Base-by-base conservation (phyloP, 2,113 vertebrate species). In the Sylvia atricapilla region DNA sequence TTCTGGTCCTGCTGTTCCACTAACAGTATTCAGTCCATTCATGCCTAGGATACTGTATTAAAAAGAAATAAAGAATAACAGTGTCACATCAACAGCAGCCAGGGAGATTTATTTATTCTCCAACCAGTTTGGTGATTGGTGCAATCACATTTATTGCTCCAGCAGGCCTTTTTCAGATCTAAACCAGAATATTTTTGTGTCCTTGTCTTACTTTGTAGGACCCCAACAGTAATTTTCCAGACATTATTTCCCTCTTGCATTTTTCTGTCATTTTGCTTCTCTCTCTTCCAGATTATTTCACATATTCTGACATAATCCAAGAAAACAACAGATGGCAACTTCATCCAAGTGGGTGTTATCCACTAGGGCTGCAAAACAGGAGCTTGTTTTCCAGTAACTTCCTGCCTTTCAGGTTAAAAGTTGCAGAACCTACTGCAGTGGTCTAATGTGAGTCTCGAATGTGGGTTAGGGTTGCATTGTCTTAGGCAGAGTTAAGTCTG, bases 261-360 rank as follows among this genome's bases (percentile, higher is more conserved):
- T 56, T 95, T 68, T 49, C 81, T 94, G 66, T 89, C 9, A 0
- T 85, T 95, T 85, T 94, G 58, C 58, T 67, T 93, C 89, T 91
- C 69, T 86, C 37, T 82, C 55, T 93, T 88, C 72, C 84, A 93
- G 67, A 85, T 90, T 92, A 95, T 93, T 93, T 94, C 79, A 83
- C 64, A 66, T 94, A 86, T 90, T 88, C 79, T 94, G 92, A 90
- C 60, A 90, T 0, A 24, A 86, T 74, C 55, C 90, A 95, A 94
- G 91, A 95, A 97, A 96, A 95, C 93, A 96, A 92, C 95, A 97
- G 92, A 95, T 96, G 92, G 93, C 83, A 95, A 92, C 64, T 83
- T 95, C 91, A 95, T 95, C 68, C 93, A 93, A 90, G 90, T 90
- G 94, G 91, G 75, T 95, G 90, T 93, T 95, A 95, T 90, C 75